These are phyloP conservation scores for Halictus quadricinctus DNA, from an alignment of 2,888 invertebrate genomes.

Conservation along the genomic window DNA sequence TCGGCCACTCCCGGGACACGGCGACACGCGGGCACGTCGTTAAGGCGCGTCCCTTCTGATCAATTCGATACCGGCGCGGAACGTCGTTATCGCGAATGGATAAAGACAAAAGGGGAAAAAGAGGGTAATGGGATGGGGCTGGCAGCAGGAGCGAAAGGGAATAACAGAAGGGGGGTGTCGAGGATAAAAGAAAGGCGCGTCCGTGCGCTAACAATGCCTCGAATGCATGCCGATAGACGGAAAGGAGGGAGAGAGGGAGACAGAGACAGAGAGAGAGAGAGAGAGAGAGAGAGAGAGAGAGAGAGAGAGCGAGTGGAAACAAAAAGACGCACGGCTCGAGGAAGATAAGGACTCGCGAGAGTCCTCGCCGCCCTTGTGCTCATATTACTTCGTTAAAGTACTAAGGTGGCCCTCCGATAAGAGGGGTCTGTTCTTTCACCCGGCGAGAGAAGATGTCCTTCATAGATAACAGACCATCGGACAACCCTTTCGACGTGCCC, in stretches of 20 bases:
- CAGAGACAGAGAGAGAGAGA: too few species aligned
- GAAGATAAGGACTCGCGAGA: constrained; percentile 33
- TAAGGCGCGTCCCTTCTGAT: constrained; percentile 58
- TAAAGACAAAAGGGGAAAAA: constrained; percentile 55
- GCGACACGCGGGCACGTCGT: constrained; percentile 47
- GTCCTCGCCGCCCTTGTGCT: background rate
- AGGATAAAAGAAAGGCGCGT: constrained; percentile 45
- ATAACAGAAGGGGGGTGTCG: constrained; percentile 22
- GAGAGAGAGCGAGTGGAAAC: background rate
- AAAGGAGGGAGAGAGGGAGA: constrained; percentile 3
- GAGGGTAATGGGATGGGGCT: constrained; percentile 34
- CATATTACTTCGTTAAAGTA: constrained; percentile 23
- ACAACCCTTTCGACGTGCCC: background rate
- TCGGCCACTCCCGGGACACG: constrained; percentile 31
- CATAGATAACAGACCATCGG: background rate
- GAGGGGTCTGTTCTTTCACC: background rate
- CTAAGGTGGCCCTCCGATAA: background rate
- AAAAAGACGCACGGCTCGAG: constrained; percentile 34
- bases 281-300: too few species aligned
- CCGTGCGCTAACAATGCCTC: constrained; percentile 58
- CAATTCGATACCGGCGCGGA: constrained; percentile 55
- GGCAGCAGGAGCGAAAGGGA: constrained; percentile 30
- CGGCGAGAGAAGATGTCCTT: background rate
- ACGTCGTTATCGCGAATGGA: constrained; percentile 62
- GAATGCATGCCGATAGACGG: constrained; percentile 46